phyloP scores from a whole-genome alignment of 2,888 invertebrate species.

The Notocelia uddmanniana region DNA sequence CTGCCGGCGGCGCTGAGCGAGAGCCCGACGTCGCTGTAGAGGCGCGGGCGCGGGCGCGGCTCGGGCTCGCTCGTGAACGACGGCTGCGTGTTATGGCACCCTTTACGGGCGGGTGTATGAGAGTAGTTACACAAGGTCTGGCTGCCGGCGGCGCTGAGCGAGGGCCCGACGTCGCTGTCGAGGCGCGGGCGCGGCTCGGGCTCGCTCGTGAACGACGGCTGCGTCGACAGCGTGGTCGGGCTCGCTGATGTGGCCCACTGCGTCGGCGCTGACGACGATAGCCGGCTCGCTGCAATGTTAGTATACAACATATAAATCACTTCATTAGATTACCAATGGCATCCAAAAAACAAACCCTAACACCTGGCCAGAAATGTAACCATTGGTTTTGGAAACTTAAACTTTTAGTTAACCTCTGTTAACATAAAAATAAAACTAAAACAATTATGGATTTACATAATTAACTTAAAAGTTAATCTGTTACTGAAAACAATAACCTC shows the following conservation, averaged over 20 bases:
- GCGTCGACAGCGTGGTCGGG: conserved; percentile 68
- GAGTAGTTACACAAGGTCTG: conserved; percentile 70
- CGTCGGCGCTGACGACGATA: conserved; percentile 77
- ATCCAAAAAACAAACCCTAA: too few species aligned
- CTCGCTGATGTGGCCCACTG: conserved; percentile 67
- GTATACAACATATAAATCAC: not conserved
- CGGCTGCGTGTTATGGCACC: conserved; percentile 51
- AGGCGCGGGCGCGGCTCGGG: conserved; percentile 65
- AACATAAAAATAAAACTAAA: too few species aligned
- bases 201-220: conserved; percentile 64
- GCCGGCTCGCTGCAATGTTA: conserved; percentile 57
- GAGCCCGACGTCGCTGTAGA: conserved; percentile 82
- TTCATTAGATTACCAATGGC: not conserved
- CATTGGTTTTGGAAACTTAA: too few species aligned
- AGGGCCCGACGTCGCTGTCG: conserved; percentile 81
- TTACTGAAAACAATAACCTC: too few species aligned
- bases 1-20: conserved; percentile 81
- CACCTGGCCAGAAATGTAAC: too few species aligned
- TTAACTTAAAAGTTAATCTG: too few species aligned
- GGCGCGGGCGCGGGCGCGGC: conserved; percentile 64
- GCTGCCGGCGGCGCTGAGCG: conserved; percentile 80
- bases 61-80: conserved; percentile 1
- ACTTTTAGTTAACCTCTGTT: too few species aligned
- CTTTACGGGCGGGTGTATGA: not conserved
- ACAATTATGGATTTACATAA: too few species aligned